Evolutionary conservation across 2,797 vertebrate species (phyloP).

Genomic region (Cephalopachus bancanus): DNA sequence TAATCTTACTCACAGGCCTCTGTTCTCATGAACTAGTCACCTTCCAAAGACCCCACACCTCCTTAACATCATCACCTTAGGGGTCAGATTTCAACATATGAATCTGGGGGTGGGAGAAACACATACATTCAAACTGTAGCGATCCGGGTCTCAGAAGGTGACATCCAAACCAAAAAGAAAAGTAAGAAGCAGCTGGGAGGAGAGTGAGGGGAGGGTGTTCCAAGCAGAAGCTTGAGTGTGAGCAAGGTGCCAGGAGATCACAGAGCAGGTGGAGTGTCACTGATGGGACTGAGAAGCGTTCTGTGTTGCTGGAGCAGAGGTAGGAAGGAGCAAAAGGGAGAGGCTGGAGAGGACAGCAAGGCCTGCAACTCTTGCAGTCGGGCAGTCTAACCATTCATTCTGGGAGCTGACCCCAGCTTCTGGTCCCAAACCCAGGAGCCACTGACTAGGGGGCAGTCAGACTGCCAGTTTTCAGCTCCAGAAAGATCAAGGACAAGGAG

Average conservation of each 20-base stretch:
- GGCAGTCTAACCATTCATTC: constrained; percentile 10
- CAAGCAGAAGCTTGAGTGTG: background rate
- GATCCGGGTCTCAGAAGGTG: background rate
- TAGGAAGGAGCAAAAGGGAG: background rate
- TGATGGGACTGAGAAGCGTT: background rate
- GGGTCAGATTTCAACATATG: background rate
- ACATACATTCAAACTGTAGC: background rate
- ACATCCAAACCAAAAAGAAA: constrained; percentile 15
- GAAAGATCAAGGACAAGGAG: background rate
- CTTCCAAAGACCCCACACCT: background rate
- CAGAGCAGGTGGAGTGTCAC: background rate
- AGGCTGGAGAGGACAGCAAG: background rate
- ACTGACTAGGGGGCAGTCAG: background rate
- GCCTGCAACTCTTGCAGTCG: background rate
- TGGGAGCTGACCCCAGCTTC: background rate
- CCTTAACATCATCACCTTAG: background rate
- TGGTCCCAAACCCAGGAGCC: constrained; percentile 31
- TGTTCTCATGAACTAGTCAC: background rate
- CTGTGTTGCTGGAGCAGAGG: background rate
- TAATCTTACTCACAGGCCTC: background rate
- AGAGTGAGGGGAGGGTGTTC: background rate
- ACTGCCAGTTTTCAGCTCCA: background rate
- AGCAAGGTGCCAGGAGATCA: background rate
- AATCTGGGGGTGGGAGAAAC: background rate
- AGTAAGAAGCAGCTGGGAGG: background rate